These are phyloP conservation scores for Panagrolaimus sp. DNA, from an alignment of 1,140 invertebrate species.

Conservation along the genomic window DNA sequence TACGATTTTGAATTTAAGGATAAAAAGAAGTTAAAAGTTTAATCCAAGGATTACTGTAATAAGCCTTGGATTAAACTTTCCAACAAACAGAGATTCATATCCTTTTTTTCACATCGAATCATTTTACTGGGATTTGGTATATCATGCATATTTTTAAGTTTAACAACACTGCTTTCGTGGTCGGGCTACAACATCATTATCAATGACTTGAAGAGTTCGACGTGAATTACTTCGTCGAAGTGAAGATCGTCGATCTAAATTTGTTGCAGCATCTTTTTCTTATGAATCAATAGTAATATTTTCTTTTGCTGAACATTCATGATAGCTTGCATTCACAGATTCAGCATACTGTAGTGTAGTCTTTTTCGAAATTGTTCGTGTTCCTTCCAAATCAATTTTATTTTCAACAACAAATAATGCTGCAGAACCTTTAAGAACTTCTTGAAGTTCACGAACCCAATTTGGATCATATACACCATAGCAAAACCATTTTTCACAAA, in stretches of 20 bases:
- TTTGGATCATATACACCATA: too few species aligned
- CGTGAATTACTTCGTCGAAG: constrained; percentile 8
- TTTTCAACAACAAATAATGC: constrained; percentile 89
- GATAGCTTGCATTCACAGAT: constrained; percentile 86
- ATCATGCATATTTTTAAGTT: too few species aligned
- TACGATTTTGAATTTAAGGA: too few species aligned
- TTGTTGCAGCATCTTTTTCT: background rate
- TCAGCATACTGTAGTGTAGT: constrained; percentile 84
- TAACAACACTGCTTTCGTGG: background rate
- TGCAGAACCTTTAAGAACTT: constrained; percentile 89
- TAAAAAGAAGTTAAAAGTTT: too few species aligned
- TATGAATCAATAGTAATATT: constrained; percentile 83
- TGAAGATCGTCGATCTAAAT: background rate
- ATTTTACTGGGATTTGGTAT: too few species aligned
- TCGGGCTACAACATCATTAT: background rate
- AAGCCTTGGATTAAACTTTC: too few species aligned
- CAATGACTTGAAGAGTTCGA: background rate
- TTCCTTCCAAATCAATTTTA: constrained; percentile 89
- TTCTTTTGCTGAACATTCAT: constrained; percentile 86
- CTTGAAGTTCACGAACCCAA: constrained; percentile 94
- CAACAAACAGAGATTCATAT: too few species aligned
- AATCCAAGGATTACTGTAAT: too few species aligned
- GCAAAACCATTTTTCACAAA: too few species aligned
- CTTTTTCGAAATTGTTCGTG: constrained; percentile 74
- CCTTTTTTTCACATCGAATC: too few species aligned